Evolutionary conservation across 2,797 vertebrate genomes (phyloP).

Genomic region (Nyctalus aviator): DNA sequence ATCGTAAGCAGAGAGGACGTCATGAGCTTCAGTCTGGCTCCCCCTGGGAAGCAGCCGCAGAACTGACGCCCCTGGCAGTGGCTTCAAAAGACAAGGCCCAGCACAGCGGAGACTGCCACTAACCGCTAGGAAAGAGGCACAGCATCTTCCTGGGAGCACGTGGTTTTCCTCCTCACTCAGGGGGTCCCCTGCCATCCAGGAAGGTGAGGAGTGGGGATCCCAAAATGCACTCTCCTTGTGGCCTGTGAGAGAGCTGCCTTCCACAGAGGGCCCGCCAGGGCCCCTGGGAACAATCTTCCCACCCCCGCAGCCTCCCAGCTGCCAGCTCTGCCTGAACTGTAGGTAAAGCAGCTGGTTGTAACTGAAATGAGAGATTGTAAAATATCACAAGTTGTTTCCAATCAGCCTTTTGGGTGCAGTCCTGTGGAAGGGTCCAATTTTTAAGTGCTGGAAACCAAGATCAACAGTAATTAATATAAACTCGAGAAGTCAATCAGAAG

Average conservation of each 20-base stretch:
- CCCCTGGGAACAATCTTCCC: neutral
- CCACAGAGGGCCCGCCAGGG: neutral
- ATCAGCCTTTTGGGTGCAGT: neutral
- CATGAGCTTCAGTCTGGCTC: neutral
- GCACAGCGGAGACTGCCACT: constrained; percentile 40
- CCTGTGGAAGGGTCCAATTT: neutral
- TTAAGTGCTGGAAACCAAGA: neutral
- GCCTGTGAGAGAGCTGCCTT: neutral
- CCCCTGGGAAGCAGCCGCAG: neutral
- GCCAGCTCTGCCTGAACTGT: neutral
- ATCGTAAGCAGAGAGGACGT: neutral
- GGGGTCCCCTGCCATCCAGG: neutral
- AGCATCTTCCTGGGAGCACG: neutral
- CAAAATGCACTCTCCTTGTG: neutral
- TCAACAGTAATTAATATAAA: no score
- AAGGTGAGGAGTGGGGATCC: neutral
- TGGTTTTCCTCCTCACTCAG: neutral
- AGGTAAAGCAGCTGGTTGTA: neutral
- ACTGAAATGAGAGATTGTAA: neutral
- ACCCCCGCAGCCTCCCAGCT: neutral
- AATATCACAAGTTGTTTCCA: constrained; percentile 11
- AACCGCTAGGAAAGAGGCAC: neutral
- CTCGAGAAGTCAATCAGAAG: no score
- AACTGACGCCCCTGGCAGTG: constrained; percentile 60
- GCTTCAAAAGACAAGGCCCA: constrained; percentile 56